Base-by-base conservation (phyloP, 2,797 vertebrate genomes). In the Podargus strigoides region DNA sequence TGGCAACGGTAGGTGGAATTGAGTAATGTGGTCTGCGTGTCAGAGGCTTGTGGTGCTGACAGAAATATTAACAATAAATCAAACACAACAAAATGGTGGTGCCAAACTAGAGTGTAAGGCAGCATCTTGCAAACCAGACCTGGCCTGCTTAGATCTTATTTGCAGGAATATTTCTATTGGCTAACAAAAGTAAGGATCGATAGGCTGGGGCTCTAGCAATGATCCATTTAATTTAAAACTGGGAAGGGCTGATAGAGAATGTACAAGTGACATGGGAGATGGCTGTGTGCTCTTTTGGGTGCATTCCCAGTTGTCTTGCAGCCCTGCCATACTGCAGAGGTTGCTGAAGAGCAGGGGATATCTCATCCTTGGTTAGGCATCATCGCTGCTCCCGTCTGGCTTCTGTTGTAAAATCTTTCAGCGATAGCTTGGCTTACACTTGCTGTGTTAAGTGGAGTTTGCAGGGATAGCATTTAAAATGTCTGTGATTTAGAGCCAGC, bases 1-100 rank as follows among this genome's bases (percentile, higher is more conserved):
- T 94, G 80, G 80, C 92, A 93, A 49, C 58, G 10, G 90, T 77
- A 64, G 83, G 64, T 87, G 49, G 68, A 74, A 87, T 30, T 79
- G 80, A 86, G 76, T 75, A 72, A 86, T 64, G 90, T 22, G 64
- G 82, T 83, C 68, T 49, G 80, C 46, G 88, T 77, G 76, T 86
- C 80, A 75, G 24, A 81, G 80, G 36, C 49, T 62, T 5, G 12
- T 21, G 44, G 32, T 64, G 86, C 81, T 78, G 90, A 78, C 66
- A 78, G 62, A 59, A 88, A 72, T 93, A 86, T 81, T 75, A 95
- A 72, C 62, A 24, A 10, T 53, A 37, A 86, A 88, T 91, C 53
- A 74, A 72, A 72, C 42, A 6, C 30, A 24, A 22, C 78, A 39
- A 44, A 34, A 21, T 18, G 37, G 37, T 64, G 26, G 22, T 67